Conservation (phyloP, 2,888 invertebrate genomes). For the Dioctria linearis region DNA sequence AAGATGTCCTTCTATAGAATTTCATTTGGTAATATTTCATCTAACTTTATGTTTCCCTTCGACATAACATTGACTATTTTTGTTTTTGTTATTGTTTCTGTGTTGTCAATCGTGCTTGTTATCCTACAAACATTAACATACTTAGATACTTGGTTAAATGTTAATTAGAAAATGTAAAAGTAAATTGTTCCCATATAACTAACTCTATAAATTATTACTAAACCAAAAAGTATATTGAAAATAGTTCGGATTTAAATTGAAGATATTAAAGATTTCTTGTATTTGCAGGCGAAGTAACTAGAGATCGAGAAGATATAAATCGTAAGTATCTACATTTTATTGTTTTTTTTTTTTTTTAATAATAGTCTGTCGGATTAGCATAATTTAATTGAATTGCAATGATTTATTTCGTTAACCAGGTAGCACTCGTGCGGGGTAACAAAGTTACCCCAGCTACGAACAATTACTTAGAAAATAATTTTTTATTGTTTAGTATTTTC, state of each 20-base stretch:
- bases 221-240: neutral
- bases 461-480: no score
- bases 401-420: no score
- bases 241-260: conserved; percentile 8
- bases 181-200: conserved; percentile 36
- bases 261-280: conserved; percentile 34
- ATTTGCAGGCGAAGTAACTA: conserved; percentile 81
- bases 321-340: conserved; percentile 75
- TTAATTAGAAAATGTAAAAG: conserved; percentile 50
- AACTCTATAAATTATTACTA: conserved; percentile 31
- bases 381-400: no score
- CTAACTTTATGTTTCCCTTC: conserved; percentile 22
- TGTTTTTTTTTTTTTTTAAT: neutral
- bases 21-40: neutral
- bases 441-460: no score
- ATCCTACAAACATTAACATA: conserved; percentile 50
- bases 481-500: no score
- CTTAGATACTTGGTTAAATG: conserved; percentile 46
- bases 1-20: neutral
- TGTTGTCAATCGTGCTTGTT: conserved; percentile 59
- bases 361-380: no score
- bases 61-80: neutral
- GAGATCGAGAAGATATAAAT: conserved; percentile 82
- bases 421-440: no score
- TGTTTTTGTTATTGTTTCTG: conserved; percentile 44